Evolutionary conservation across 2,888 invertebrate species (phyloP).

Genomic region (Conops quadrifasciatus): DNA sequence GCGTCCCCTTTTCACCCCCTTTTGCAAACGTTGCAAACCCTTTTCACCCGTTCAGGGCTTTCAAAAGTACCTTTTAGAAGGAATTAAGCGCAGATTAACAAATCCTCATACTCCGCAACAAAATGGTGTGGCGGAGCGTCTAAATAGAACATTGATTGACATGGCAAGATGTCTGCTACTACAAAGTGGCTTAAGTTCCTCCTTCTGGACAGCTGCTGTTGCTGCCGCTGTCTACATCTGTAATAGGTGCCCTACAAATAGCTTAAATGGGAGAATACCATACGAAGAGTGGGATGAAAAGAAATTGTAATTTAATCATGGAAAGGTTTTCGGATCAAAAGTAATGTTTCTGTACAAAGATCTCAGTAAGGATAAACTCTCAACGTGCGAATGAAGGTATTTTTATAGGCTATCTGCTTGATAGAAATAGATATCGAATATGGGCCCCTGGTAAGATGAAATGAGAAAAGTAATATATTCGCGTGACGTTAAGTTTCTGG

Average conservation of each 20-base stretch:
- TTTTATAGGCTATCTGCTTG: constrained; percentile 37
- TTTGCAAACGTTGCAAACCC: too few relatives aligned
- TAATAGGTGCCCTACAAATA: background rate
- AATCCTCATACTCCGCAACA: constrained; percentile 37
- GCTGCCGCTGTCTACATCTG: background rate
- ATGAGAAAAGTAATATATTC: constrained; percentile 19
- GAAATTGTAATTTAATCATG: constrained; percentile 49
- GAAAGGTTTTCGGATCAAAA: constrained; percentile 58
- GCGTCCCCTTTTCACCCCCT: too few relatives aligned
- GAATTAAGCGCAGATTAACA: constrained; percentile 17
- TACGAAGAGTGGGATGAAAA: background rate
- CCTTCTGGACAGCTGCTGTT: background rate
- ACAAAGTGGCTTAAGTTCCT: background rate
- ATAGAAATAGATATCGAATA: constrained; percentile 36
- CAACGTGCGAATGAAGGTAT: constrained; percentile 35
- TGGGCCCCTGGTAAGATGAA: constrained; percentile 30
- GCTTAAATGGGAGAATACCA: background rate
- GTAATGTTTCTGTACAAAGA: constrained; percentile 47
- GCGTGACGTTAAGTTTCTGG: constrained; percentile 34
- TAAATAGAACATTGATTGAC: constrained; percentile 12
- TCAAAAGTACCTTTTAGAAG: too few relatives aligned
- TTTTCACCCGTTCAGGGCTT: too few relatives aligned
- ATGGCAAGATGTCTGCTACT: constrained; percentile 7
- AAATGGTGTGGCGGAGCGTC: constrained; percentile 37
- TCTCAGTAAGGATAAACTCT: constrained; percentile 32